Base-by-base conservation (phyloP, 2,113 vertebrate species). In the Callipepla californica region DNA sequence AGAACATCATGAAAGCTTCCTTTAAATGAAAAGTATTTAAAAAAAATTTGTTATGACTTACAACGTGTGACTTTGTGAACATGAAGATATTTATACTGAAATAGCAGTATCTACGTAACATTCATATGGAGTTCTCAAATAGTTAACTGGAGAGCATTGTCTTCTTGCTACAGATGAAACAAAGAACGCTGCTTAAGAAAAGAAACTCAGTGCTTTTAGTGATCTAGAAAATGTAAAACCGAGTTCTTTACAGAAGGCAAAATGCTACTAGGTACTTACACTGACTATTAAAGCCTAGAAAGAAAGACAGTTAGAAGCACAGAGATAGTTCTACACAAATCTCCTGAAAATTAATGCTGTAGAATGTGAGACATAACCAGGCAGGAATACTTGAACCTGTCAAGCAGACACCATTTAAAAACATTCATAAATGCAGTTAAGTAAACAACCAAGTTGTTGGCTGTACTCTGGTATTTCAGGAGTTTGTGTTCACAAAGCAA, bases 1-100 rank as follows among this genome's bases (percentile, higher is more conserved):
- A 99, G 97, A 93, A 99, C 66, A 82, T 97, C 85, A 92, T 92
- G 98, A 70, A 98, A 97, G 59, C 97, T 97, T 96, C 97, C 99
- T 99, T 96, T 53, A 89, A 93, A 79, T 87, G 30, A 85, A 84
- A 78, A 55, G 15, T 42, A 59, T 14, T 78, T 7, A 69, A 26
- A 90, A 90, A 51, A 83, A 38, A 6, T 25, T 65, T 36, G 9
- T 83, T 63, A 59, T 66, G 88, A 90, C 36, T 83, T 77, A 14
- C 17, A 55, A 75, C 14, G 61, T 30, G 55, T 8, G 87, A 48
- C 28, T 77, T 32, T 8, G 25, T 26, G 21, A 94, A 14, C 23
- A 85, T 44, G 11, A 19, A 66, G 9, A 13, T 12, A 62, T 73
- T 92, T 34, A 77, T 36, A 70, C 5, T 69, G 28, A 65, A 74